Evolutionary conservation across 2,888 invertebrate genomes (phyloP).

Genomic region (Meiosimyza decipiens): DNA sequence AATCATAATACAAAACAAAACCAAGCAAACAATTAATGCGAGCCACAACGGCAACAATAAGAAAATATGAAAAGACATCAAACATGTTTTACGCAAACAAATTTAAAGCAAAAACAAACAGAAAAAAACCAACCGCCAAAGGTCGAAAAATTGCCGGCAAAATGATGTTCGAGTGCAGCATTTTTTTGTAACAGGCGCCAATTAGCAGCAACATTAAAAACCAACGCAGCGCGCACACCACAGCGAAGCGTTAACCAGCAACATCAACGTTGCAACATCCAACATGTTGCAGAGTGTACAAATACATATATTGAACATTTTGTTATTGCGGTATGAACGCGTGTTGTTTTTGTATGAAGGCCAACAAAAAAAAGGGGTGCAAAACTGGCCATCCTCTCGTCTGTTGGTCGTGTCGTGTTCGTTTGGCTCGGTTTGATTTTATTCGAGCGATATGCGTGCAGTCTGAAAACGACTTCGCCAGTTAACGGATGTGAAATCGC

Average conservation of each 20-base stretch:
- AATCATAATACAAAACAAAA: neutral
- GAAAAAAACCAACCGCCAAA: constrained; percentile 5
- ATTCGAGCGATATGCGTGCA: constrained; percentile 42
- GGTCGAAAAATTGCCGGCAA: constrained; percentile 17
- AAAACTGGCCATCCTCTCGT: neutral
- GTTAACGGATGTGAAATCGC: constrained; percentile 52
- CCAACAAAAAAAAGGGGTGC: constrained; percentile 1
- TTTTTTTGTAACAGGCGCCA: constrained; percentile 25
- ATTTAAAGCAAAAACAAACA: constrained; percentile 7
- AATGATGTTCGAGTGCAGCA: neutral
- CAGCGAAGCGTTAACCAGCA: constrained; percentile 23
- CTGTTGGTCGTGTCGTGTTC: neutral
- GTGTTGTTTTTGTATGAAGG: constrained; percentile 52
- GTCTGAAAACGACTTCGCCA: constrained; percentile 55
- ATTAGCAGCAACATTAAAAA: constrained; percentile 24
- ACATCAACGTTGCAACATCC: constrained; percentile 29
- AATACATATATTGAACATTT: neutral
- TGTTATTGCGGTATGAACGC: constrained; percentile 42
- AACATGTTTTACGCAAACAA: constrained; percentile 26
- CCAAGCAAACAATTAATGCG: neutral
- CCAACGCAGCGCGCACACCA: neutral
- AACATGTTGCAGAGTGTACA: constrained; percentile 34
- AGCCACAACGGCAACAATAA: constrained; percentile 32
- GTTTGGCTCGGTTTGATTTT: constrained; percentile 3
- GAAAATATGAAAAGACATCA: constrained; percentile 30